phyloP scores from a whole-genome alignment of 2,113 vertebrate species.

The Proterorhinus semilunaris region DNA sequence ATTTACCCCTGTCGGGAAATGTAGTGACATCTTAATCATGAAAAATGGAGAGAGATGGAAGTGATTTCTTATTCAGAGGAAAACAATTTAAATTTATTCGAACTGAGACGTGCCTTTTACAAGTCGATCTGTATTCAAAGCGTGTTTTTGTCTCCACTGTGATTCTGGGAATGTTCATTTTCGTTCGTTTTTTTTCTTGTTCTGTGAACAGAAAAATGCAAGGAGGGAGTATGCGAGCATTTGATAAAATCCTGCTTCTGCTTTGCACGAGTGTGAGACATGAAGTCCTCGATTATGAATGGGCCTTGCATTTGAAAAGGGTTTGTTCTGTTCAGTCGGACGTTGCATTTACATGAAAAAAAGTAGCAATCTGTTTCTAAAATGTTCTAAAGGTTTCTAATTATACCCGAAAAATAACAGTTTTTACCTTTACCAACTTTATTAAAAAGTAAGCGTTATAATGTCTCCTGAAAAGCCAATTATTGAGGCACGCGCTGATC shows the following conservation, averaged over 20 bases:
- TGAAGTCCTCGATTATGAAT: background rate
- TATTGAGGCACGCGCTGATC: too few species aligned
- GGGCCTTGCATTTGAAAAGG: background rate
- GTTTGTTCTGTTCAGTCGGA: background rate
- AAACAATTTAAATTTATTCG: background rate
- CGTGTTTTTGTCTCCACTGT: background rate
- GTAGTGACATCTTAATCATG: too few species aligned
- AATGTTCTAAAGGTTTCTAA: too few species aligned
- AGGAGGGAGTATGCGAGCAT: background rate
- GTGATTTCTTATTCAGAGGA: background rate
- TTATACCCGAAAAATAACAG: too few species aligned
- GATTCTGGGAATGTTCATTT: background rate
- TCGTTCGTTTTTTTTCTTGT: background rate
- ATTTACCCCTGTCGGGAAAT: background rate
- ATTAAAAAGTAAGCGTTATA: too few species aligned
- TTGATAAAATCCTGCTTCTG: background rate
- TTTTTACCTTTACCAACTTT: too few species aligned
- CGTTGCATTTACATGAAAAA: too few species aligned
- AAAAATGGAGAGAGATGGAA: background rate
- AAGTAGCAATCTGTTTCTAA: too few species aligned
- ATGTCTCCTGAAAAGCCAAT: too few species aligned
- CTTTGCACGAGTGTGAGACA: background rate
- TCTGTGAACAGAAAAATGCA: background rate
- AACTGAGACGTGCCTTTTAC: background rate
- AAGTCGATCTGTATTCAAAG: constrained; percentile 5